Base-by-base conservation (phyloP, 2,888 invertebrate genomes). In the Eristalis pertinax region DNA sequence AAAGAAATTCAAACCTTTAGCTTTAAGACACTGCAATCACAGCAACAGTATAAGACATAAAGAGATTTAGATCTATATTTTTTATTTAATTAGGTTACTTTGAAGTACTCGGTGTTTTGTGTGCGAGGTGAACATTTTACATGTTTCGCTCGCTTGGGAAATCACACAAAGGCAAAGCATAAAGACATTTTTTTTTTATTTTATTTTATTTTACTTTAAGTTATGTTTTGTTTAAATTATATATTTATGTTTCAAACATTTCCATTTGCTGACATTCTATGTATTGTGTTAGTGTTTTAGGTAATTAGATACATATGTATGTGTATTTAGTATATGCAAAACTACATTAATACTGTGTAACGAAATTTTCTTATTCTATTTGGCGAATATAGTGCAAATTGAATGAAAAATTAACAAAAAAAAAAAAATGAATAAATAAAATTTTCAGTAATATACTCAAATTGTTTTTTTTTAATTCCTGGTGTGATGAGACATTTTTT, bases 21-120 rank as follows among this genome's bases (percentile, higher is more conserved):
- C 73, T 87, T 79, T 87, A 87, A 87, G 87, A 58, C 70, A 79
- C 75, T 79, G 83, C 87, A 79, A 87, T 87, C 79, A 83, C 79
- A 86, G 65, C 41, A 84, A 78, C 82, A 78, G 63, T 75, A 79
- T 72, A 83, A 83, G 67, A 83, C 75, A 64, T 76, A 64, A 67
- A 58, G 29, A 56, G 77, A 41, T 77, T 70, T 86, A 38, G 32
- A 56, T 67, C 50, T 60, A 63, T 58, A 32, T 50, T 82, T 70
- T 60, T 84, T 24, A 13, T 58, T 73, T 58, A 41, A 63, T 11
- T 56, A 13, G 68, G 4, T 41, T 67, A 64, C 35, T 64, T 75
- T 24, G 24, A 38, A 19, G 24, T 38, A 65, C 15, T 29, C 67
- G 41, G 24, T 5, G n/a, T 26, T 38, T 63, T 26, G n/a, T 78